Percentiles rank a stretch among this genome's conserved stretches.
Evolutionary conservation across 2,797 vertebrate genomes (phyloP).

Genomic region (Balearica regulorum): DNA sequence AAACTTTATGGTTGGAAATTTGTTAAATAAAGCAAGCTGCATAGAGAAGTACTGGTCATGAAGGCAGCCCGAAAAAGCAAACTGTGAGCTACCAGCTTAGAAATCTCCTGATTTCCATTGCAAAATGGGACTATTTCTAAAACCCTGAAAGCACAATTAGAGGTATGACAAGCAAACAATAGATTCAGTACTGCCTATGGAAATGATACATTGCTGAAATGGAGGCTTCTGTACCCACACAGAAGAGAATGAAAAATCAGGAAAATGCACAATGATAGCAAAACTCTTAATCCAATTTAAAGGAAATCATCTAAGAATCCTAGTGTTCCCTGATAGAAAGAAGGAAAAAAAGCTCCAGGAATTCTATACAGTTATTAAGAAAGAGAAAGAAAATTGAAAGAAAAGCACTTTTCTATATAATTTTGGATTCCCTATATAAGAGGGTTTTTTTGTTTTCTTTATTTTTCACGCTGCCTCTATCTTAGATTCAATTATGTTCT

Average conservation of each 20-base stretch:
- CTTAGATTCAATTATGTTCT: not conserved
- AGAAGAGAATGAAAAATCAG: not conserved
- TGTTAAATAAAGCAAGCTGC: not conserved
- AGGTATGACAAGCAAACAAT: not conserved
- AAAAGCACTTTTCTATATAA: not conserved
- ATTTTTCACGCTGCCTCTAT: not conserved
- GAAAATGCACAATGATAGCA: not conserved
- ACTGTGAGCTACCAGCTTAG: not conserved
- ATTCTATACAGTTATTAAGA: not conserved
- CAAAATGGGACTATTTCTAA: not conserved
- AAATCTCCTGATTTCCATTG: not conserved
- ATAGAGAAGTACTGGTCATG: not conserved
- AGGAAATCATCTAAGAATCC: not conserved
- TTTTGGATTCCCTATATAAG: not conserved
- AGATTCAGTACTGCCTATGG: not conserved
- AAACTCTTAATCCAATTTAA: not conserved
- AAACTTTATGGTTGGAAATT: not conserved
- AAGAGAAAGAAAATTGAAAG: not conserved
- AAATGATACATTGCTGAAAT: not conserved
- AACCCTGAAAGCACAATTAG: not conserved
- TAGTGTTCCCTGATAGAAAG: not conserved
- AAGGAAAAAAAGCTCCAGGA: not conserved
- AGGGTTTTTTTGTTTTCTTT: rapidly evolving
- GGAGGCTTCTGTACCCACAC: not conserved
- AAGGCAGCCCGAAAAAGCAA: not conserved